Conservation (phyloP, 2,113 vertebrate genomes). For the Dipodomys ordii region DNA sequence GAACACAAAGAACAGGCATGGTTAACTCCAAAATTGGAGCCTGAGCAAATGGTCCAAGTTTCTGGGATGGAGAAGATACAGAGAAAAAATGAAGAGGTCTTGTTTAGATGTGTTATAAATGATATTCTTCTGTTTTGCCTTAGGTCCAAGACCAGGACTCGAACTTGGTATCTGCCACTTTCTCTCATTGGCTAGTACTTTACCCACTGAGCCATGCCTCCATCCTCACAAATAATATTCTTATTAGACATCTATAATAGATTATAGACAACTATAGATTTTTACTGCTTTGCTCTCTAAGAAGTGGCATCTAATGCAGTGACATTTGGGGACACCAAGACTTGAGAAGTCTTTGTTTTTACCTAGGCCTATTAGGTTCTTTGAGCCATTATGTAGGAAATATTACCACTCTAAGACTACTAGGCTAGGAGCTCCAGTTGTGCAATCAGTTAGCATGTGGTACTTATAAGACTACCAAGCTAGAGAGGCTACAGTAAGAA, state of each 20-base stretch:
- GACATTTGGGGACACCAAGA: not conserved
- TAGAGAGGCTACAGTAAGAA: not conserved
- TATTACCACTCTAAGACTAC: not conserved
- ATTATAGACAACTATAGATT: not conserved
- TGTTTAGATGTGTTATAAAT: not conserved
- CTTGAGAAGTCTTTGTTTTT: not conserved
- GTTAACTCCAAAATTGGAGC: not conserved
- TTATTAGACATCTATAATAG: not conserved
- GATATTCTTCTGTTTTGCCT: not conserved
- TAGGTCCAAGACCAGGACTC: no score
- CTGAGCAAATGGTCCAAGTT: not conserved
- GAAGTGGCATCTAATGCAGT: not conserved
- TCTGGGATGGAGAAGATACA: not conserved
- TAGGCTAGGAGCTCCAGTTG: no score
- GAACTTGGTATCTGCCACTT: no score
- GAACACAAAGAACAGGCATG: not conserved
- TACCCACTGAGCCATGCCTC: no score
- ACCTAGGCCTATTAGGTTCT: not conserved
- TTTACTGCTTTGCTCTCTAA: not conserved
- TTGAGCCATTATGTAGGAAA: not conserved
- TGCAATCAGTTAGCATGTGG: no score
- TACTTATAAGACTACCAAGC: not conserved
- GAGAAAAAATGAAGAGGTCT: constrained; percentile 25
- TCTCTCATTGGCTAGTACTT: no score
- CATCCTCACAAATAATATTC: no score